A percentile compares a stretch with the other conserved stretches of the same genome.
These are phyloP conservation scores for Diplodus sargus DNA, from an alignment of 2,797 vertebrate genomes.

Conservation along the genomic window DNA sequence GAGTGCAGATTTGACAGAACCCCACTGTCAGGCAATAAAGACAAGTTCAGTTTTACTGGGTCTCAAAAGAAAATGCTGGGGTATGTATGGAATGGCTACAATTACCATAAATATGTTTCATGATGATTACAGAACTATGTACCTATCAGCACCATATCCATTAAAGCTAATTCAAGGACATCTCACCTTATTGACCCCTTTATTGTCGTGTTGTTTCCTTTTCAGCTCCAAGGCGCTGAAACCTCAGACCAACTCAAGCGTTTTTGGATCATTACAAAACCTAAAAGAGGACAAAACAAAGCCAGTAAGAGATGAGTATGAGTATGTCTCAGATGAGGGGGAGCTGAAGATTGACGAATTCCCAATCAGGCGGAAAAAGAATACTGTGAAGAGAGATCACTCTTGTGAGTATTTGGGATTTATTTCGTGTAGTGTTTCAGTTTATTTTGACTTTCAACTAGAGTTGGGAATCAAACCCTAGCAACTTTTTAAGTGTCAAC, in stretches of 20 bases:
- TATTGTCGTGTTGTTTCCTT: slow-evolving; percentile 62
- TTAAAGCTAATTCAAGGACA: slow-evolving; percentile 66
- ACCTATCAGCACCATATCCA: slow-evolving; percentile 54
- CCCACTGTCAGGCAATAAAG: slow-evolving; percentile 91
- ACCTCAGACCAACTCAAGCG: slow-evolving; percentile 90
- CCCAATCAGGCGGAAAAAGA: slow-evolving; percentile 98
- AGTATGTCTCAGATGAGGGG: slow-evolving; percentile 97
- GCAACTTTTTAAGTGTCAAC: not conserved
- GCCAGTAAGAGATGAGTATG: slow-evolving; percentile 96
- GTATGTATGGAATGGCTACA: slow-evolving; percentile 81
- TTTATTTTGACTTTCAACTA: slow-evolving; percentile 3
- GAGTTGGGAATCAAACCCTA: slow-evolving; percentile 1
- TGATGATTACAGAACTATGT: slow-evolving; percentile 53
- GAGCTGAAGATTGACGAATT: slow-evolving; percentile 99
- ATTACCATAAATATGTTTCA: slow-evolving; percentile 8
- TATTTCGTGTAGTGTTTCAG: slow-evolving; percentile 8
- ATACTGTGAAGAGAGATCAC: slow-evolving; percentile 92
- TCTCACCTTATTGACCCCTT: slow-evolving; percentile 44
- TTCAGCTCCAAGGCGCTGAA: slow-evolving; percentile 93
- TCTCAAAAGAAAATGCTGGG: slow-evolving; percentile 94
- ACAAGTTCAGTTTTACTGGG: slow-evolving; percentile 94
- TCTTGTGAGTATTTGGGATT: slow-evolving; percentile 89
- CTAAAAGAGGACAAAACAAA: slow-evolving; percentile 97
- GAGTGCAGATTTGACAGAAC: slow-evolving; percentile 94
- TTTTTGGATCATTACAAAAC: slow-evolving; percentile 97